Evolutionary conservation across 1,140 invertebrate species (phyloP).

Genomic region (Lanistes nyassanus): DNA sequence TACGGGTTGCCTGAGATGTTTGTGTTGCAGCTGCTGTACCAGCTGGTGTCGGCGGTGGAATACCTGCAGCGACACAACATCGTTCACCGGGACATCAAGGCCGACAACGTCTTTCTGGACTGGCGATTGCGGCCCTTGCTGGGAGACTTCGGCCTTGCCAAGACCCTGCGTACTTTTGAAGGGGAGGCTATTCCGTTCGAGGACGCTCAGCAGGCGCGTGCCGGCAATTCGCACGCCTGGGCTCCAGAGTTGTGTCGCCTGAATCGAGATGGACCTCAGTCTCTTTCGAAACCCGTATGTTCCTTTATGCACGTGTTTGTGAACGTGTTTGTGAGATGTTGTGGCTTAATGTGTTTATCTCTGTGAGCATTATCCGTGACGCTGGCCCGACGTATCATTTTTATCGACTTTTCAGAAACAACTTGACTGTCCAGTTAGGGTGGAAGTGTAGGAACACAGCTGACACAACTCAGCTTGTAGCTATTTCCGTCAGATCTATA

Average conservation of each 20-base stretch:
- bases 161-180: constrained; percentile 3
- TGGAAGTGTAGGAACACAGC: not conserved
- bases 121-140: constrained; percentile 39
- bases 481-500: too few species aligned
- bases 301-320: too few species aligned
- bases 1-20: constrained; percentile 31
- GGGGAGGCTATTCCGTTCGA: constrained; percentile 6
- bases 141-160: constrained; percentile 37
- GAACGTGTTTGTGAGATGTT: too few species aligned
- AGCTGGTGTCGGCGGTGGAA: constrained; percentile 38
- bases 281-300: constrained; percentile 26
- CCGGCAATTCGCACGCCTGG: constrained; percentile 37
- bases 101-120: constrained; percentile 46
- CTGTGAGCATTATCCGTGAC: too few species aligned
- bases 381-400: too few species aligned
- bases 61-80: constrained; percentile 34
- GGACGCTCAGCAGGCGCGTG: constrained; percentile 16
- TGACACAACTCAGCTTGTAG: too few species aligned
- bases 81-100: constrained; percentile 47
- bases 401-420: not conserved
- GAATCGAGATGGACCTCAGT: constrained; percentile 8
- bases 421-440: not conserved
- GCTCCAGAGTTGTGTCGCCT: constrained; percentile 33
- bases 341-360: too few species aligned
- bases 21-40: constrained; percentile 41